Base-by-base conservation (phyloP, 1,140 invertebrate species). In the Drosophila burlai region DNA sequence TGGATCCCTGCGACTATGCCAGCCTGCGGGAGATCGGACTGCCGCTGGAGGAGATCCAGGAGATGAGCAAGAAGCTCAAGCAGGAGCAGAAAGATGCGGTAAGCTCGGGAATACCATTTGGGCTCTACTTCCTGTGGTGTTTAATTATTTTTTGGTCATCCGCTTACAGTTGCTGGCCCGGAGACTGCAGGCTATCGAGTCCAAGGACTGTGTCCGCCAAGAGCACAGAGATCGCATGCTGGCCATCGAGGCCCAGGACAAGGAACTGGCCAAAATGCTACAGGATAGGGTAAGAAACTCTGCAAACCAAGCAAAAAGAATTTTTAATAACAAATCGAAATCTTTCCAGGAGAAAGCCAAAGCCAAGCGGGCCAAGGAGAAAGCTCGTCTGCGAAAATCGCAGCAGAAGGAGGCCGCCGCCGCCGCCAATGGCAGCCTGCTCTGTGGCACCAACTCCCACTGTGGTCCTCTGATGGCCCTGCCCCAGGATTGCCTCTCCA, bases 191-290 rank as follows among this genome's bases (percentile, higher is more conserved):
- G 95, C 94, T 62, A 93, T 95, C 81, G 94, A 95, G 65, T 95
- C 95, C 77, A 94, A 94, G 15, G 93, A 95, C 63, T 94, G 95
- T 75, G 94, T 91, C 31, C 75, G 81, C 0, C 82, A 91, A 42
- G 91, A 92, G 66, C 81, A 91, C 43, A 75, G 81, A 2, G 97
- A 98, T 93, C 95, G 92, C 15, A 64, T 96, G 84, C 94, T 97
- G 68, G 97, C 97, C 10, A 97, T 98, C 57, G 98, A 99, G 93
- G 96, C 96, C 6, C 97, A 98, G 92, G 98, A 99, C 93, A 95
- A 97, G 52, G 97, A 98, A 93, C 93, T 99, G 4, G 98, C 98
- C 1, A 95, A 96, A 85, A 95, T 98, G 91, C 94, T 99, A 45
- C 97, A 99, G 92, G 97, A 98, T 90, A 96, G 96, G 89, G 96